phyloP scores from a whole-genome alignment of 2,113 vertebrate genomes.

The Pollimyrus isidori region DNA sequence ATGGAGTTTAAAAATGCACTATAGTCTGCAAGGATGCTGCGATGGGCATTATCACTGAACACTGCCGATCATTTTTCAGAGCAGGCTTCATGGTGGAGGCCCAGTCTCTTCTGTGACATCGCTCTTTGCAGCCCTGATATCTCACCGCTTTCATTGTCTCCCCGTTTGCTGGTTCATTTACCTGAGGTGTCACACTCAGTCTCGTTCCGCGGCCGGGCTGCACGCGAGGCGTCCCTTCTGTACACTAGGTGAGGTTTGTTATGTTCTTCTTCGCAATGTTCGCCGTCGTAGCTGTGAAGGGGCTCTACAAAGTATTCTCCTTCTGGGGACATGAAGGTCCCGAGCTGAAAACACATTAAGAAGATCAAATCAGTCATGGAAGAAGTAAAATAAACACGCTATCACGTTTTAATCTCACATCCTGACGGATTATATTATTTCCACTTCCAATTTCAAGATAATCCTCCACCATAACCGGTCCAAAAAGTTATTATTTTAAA shows the following conservation, averaged over 20 bases:
- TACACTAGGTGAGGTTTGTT: constrained; percentile 93
- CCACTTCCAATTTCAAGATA: neutral
- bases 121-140: neutral
- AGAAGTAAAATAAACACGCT: neutral
- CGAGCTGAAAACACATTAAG: constrained; percentile 66
- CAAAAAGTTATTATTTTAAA: neutral
- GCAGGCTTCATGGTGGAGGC: neutral
- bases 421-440: neutral
- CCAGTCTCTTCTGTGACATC: neutral
- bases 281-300: constrained; percentile 70
- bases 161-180: constrained; percentile 41
- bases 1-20: neutral
- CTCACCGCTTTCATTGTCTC: neutral
- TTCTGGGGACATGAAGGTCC: constrained; percentile 90
- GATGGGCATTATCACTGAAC: neutral
- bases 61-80: neutral
- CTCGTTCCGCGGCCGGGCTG: constrained; percentile 47
- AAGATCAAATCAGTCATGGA: constrained; percentile 28
- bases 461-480: neutral
- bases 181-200: constrained; percentile 81
- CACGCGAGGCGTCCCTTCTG: constrained; percentile 60
- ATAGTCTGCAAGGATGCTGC: neutral
- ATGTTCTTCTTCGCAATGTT: constrained; percentile 84
- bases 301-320: constrained; percentile 97
- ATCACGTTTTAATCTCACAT: neutral